Conservation (phyloP, 1,140 invertebrate species). For the Drosophila watanabei region DNA sequence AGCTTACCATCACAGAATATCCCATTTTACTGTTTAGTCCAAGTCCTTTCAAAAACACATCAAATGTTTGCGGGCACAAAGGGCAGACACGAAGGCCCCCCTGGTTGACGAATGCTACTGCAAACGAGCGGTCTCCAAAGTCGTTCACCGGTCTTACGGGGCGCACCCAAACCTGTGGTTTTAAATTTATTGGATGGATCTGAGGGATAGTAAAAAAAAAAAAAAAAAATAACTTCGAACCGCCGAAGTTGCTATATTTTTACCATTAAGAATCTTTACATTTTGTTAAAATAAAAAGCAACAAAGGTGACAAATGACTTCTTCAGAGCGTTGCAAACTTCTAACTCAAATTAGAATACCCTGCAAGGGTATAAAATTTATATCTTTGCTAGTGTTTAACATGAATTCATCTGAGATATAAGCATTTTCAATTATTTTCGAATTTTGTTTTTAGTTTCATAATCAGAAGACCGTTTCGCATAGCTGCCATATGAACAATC, state of each 20-base stretch:
- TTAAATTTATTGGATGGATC: neutral
- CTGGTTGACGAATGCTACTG: slow-evolving; percentile 50
- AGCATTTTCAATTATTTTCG: no score
- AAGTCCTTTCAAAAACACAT: slow-evolving; percentile 14
- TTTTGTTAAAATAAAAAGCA: neutral
- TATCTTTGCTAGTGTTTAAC: no score
- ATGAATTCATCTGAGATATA: no score
- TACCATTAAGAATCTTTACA: neutral
- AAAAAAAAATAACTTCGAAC: neutral
- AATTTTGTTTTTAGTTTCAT: no score
- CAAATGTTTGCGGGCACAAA: slow-evolving; percentile 42
- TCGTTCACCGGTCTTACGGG: slow-evolving; percentile 50
- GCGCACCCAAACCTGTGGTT: slow-evolving; percentile 54
- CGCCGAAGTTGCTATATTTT: neutral
- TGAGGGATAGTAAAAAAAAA: no score
- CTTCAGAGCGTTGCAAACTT: no score
- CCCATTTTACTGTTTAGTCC: slow-evolving; percentile 40
- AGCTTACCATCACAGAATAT: slow-evolving; percentile 50
- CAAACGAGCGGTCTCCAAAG: slow-evolving; percentile 31
- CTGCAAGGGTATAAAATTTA: no score
- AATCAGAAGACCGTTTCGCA: no score
- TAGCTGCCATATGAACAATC: no score
- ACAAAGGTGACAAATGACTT: no score
- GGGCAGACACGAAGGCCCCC: slow-evolving; percentile 25
- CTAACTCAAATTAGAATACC: no score